Percentiles rank a stretch among this genome's conserved stretches.
Conservation (phyloP, 2,888 invertebrate species). For the Andrena camellia region DNA sequence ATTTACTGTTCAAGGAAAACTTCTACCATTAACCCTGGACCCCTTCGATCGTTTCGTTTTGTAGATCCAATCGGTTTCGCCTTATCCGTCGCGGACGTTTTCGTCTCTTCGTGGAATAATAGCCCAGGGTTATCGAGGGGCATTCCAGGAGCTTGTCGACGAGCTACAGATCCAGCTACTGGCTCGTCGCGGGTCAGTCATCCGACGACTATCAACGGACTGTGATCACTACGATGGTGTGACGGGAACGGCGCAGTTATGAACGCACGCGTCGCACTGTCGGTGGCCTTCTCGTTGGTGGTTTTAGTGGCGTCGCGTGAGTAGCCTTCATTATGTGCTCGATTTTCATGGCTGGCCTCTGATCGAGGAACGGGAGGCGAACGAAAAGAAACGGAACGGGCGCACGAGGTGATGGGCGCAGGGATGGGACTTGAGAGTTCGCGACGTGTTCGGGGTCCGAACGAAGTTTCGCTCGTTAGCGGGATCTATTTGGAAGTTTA, state of each 20-base stretch:
- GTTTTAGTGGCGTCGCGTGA: constrained; percentile 62
- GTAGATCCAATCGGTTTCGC: not conserved
- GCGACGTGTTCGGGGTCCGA: constrained; percentile 38
- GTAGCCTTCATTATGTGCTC: constrained; percentile 56
- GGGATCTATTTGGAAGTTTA: constrained; percentile 9
- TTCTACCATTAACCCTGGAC: not conserved
- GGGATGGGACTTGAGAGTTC: constrained; percentile 25
- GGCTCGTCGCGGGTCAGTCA: constrained; percentile 29
- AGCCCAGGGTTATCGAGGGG: not conserved
- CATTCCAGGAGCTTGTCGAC: not conserved
- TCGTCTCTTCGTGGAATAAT: not conserved
- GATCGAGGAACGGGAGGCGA: not conserved
- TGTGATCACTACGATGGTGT: constrained; percentile 26
- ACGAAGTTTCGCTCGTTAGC: constrained; percentile 18
- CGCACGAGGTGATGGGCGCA: constrained; percentile 4
- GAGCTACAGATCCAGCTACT: not conserved
- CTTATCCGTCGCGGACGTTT: not conserved
- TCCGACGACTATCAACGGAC: constrained; percentile 32
- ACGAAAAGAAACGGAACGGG: constrained; percentile 5
- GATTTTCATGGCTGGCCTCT: constrained; percentile 23
- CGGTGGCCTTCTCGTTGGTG: constrained; percentile 42
- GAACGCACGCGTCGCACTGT: constrained; percentile 43
- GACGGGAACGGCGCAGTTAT: constrained; percentile 33
- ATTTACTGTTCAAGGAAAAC: not conserved
- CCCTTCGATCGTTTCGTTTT: not conserved